phyloP scores from a whole-genome alignment of 2,113 vertebrate species.

The Tauraco erythrolophus region DNA sequence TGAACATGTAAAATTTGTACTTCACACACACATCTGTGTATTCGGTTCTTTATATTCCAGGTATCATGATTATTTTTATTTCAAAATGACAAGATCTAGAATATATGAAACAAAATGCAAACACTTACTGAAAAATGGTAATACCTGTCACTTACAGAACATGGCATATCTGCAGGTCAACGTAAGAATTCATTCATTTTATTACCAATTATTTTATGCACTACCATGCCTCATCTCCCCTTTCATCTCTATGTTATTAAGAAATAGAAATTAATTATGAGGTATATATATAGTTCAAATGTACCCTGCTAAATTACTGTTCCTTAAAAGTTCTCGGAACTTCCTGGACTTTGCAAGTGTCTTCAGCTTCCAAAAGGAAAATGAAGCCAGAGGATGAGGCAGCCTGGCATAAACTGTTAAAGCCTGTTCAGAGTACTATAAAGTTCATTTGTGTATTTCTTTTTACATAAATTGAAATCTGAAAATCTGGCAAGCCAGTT shows the following conservation, averaged over 20 bases:
- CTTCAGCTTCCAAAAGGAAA: not conserved
- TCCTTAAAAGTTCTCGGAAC: not conserved
- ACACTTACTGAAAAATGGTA: not conserved
- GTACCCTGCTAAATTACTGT: not conserved
- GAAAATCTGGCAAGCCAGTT: not conserved
- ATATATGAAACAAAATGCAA: not conserved
- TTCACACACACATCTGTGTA: not conserved
- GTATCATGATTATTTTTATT: not conserved
- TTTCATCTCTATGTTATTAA: not conserved
- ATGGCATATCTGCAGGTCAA: not conserved
- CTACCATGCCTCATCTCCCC: not conserved
- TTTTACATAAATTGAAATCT: not conserved
- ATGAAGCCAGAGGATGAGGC: not conserved
- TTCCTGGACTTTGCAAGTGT: not conserved
- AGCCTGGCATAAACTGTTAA: not conserved
- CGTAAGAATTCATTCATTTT: not conserved
- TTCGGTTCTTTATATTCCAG: not conserved
- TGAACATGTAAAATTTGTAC: not conserved
- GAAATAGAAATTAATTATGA: not conserved
- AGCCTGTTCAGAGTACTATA: not conserved
- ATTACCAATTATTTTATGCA: not conserved
- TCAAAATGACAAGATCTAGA: not conserved
- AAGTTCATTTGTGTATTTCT: not conserved
- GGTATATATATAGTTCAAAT: not conserved
- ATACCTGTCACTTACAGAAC: not conserved